Conservation (phyloP, 2,113 vertebrate genomes). For the Lucifuga dentata region DNA sequence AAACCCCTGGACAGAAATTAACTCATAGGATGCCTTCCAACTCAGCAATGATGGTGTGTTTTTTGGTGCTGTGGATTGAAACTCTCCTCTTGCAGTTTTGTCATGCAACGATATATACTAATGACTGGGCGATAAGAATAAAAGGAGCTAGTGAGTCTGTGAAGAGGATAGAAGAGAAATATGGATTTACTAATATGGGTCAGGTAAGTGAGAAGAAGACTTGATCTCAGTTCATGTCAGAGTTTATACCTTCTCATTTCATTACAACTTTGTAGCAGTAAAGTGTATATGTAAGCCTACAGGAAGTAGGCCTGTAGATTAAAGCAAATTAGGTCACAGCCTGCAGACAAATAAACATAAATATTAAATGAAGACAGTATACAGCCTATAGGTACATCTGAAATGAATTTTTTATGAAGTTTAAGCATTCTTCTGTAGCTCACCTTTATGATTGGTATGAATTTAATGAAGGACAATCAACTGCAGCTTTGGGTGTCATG, state of each 20-base stretch:
- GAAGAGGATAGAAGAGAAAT: slow-evolving; percentile 88
- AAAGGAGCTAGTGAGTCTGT: slow-evolving; percentile 84
- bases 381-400: too few relatives aligned
- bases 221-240: not conserved
- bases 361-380: too few relatives aligned
- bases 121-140: slow-evolving; percentile 94
- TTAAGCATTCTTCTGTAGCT: too few relatives aligned
- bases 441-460: too few relatives aligned
- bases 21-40: not conserved
- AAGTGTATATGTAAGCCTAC: not conserved
- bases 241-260: not conserved
- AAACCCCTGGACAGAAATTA: slow-evolving; percentile 5
- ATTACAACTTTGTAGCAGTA: not conserved
- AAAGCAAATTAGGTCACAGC: not conserved
- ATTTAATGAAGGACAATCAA: too few relatives aligned
- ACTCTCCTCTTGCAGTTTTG: slow-evolving; percentile 82
- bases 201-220: slow-evolving; percentile 84
- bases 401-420: too few relatives aligned
- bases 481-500: too few relatives aligned
- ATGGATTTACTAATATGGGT: slow-evolving; percentile 92
- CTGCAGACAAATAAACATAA: too few relatives aligned
- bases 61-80: slow-evolving; percentile 80
- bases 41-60: slow-evolving; percentile 36
- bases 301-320: not conserved
- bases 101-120: slow-evolving; percentile 87